phyloP scores from a whole-genome alignment of 2,888 invertebrate species.

The Monoplex corrugatus region DNA sequence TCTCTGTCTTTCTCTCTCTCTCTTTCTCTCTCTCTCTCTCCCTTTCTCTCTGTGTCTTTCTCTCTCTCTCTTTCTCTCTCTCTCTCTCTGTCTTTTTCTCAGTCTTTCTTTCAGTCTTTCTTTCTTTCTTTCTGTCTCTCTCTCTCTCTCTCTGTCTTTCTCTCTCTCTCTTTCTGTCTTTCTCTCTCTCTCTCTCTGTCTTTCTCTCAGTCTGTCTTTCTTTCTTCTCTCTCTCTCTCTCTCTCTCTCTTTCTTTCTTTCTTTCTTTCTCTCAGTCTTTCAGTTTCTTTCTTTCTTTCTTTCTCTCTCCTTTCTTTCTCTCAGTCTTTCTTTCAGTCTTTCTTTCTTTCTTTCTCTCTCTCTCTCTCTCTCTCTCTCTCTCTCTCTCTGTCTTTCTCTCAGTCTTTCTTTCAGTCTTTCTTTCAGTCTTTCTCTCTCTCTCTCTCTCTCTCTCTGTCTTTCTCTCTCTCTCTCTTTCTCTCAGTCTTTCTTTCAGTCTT shows the following conservation, averaged over 20 bases:
- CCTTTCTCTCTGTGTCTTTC: not conserved
- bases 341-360: slow-evolving; percentile 13
- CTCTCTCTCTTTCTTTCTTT: no score
- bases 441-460: not conserved
- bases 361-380: not conserved
- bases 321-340: not conserved
- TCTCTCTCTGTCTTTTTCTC: not conserved
- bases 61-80: not conserved
- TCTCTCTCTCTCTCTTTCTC: not conserved
- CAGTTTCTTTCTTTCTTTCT: not conserved
- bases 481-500: not conserved
- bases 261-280: no score
- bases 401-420: not conserved
- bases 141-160: not conserved
- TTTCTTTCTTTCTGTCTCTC: slow-evolving; percentile 1
- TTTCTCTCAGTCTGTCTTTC: no score
- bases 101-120: not conserved
- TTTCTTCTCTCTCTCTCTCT: no score
- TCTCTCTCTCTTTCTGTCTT: no score
- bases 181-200: no score
- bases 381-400: not conserved
- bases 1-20: not conserved
- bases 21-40: not conserved
- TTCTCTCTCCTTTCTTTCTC: slow-evolving; percentile 2
- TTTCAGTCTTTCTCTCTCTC: not conserved